phyloP scores from a whole-genome alignment of 2,113 vertebrate genomes.

The Oriolus oriolus region DNA sequence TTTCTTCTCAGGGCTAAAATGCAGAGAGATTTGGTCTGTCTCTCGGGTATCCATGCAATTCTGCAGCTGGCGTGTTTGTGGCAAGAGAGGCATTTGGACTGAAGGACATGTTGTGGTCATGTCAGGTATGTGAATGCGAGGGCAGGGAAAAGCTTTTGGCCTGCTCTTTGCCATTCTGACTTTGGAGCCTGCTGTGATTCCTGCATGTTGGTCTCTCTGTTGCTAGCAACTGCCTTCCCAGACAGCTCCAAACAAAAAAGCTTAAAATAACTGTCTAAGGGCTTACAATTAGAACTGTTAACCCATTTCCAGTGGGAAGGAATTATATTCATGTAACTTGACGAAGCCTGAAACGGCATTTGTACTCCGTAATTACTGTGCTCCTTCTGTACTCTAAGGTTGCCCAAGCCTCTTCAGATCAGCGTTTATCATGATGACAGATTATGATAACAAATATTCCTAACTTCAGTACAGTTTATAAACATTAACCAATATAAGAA shows the following conservation, averaged over 20 bases:
- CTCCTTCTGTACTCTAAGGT: neutral
- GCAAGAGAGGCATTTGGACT: neutral
- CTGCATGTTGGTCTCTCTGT: slow-evolving; percentile 24
- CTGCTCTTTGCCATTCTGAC: neutral
- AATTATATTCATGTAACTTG: neutral
- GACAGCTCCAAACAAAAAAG: slow-evolving; percentile 63
- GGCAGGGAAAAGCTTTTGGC: neutral
- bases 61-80: neutral
- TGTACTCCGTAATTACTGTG: neutral
- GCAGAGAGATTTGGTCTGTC: neutral
- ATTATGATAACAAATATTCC: neutral
- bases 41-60: neutral
- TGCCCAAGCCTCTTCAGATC: neutral
- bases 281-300: slow-evolving; percentile 44
- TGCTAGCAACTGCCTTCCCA: slow-evolving; percentile 66
- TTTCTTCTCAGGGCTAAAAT: neutral
- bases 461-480: neutral
- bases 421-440: neutral
- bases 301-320: slow-evolving; percentile 28
- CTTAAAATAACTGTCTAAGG: slow-evolving; percentile 67
- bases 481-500: neutral
- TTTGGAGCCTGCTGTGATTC: neutral
- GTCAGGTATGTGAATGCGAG: neutral
- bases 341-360: neutral
- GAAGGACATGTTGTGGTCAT: neutral